These are phyloP conservation scores for Lithobius niger DNA, from an alignment of 1,140 invertebrate genomes.

Conservation along the genomic window DNA sequence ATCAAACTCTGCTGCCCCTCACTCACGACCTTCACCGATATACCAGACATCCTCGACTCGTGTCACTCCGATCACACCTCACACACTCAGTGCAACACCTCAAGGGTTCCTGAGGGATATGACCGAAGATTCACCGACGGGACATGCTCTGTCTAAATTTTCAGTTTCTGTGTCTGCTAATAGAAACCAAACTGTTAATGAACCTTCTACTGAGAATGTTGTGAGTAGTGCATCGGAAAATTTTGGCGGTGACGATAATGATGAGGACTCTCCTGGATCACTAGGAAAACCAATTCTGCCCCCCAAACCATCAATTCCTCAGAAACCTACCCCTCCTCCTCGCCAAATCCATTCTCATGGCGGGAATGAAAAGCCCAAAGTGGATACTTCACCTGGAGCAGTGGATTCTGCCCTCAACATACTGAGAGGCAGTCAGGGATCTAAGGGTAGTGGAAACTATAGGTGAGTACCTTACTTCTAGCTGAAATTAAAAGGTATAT, in stretches of 20 bases:
- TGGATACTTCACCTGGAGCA: constrained; percentile 12
- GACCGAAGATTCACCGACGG: background rate
- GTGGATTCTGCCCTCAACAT: constrained; percentile 12
- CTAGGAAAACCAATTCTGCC: constrained; percentile 50
- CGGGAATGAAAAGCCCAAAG: constrained; percentile 1
- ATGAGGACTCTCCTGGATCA: background rate
- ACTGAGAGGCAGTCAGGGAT: background rate
- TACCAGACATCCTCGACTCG: constrained; percentile 66
- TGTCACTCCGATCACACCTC: constrained; percentile 62
- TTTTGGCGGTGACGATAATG: too few species aligned
- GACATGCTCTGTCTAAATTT: background rate
- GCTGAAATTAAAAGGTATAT: too few species aligned
- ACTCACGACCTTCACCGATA: background rate
- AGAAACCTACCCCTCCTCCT: constrained; percentile 29
- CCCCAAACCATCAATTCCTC: constrained; percentile 48
- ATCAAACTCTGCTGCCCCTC: background rate
- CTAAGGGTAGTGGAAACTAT: background rate
- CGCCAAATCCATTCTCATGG: constrained; percentile 30
- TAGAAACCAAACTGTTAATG: too few species aligned
- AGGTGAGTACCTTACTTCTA: too few species aligned
- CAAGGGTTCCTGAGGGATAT: constrained; percentile 8
- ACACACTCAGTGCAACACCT: constrained; percentile 39
- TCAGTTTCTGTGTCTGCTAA: too few species aligned
- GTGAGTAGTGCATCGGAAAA: too few species aligned
- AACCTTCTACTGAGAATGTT: too few species aligned